Evolutionary conservation across 2,113 vertebrate genomes (phyloP).

Genomic region (Hoplias malabaricus): DNA sequence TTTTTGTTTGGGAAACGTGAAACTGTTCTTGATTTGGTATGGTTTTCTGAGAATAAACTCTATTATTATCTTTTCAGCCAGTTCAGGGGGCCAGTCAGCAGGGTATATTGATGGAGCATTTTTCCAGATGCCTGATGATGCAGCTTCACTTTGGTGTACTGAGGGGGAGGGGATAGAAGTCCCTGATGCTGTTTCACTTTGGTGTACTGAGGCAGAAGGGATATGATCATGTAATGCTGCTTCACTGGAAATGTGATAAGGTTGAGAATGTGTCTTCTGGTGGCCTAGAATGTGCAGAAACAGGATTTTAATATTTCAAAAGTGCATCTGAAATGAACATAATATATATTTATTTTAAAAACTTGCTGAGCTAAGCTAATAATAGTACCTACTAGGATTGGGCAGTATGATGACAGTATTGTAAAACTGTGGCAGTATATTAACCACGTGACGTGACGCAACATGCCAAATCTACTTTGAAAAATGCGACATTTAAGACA

Average conservation of each 20-base stretch:
- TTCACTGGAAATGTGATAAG: too few species aligned
- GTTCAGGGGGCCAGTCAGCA: too few species aligned
- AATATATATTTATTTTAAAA: not conserved
- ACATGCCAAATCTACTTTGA: not conserved
- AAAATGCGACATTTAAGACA: not conserved
- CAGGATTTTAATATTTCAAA: slow-evolving; percentile 3
- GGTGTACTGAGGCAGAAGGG: too few species aligned
- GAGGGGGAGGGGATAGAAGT: not conserved
- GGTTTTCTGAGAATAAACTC: not conserved
- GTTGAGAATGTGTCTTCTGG: too few species aligned
- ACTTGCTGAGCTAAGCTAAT: not conserved
- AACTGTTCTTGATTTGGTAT: not conserved
- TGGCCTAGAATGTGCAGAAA: not conserved
- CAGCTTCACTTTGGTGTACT: not conserved
- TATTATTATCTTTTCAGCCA: not conserved
- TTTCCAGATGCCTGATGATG: too few species aligned
- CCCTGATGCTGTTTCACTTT: too few species aligned
- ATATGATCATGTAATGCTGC: too few species aligned
- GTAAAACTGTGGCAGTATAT: not conserved
- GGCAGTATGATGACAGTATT: not conserved
- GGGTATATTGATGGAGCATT: too few species aligned
- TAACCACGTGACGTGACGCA: not conserved
- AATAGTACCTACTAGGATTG: not conserved
- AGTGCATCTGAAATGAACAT: not conserved
- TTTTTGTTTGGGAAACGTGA: not conserved